phyloP scores from a whole-genome alignment of 2,113 vertebrate species.

The Clarias magur region DNA sequence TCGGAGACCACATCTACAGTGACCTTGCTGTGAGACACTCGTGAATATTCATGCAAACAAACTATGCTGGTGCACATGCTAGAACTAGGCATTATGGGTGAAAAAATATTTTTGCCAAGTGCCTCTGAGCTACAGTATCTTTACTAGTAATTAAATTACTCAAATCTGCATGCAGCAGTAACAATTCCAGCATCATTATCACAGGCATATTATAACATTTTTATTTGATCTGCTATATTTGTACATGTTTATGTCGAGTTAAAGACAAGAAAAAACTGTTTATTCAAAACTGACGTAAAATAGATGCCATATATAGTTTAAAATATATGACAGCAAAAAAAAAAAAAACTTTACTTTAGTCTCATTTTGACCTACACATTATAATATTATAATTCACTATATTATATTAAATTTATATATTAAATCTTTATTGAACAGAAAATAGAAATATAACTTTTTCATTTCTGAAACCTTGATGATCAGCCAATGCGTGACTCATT shows the following conservation, averaged over 20 bases:
- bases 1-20: slow-evolving; percentile 99
- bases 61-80: neutral
- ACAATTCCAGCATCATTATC: neutral
- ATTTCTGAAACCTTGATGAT: neutral
- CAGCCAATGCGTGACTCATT: neutral
- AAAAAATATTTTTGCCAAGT: neutral
- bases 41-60: neutral
- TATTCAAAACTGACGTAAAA: neutral
- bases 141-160: neutral
- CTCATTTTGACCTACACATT: neutral
- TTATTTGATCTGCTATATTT: neutral
- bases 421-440: neutral
- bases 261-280: neutral
- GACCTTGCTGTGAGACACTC: slow-evolving; percentile 89
- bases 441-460: neutral
- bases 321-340: neutral
- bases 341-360: neutral
- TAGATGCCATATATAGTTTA: neutral
- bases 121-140: neutral
- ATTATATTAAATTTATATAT: neutral
- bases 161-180: neutral
- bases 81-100: too few species aligned
- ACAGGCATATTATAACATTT: neutral
- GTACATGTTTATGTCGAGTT: neutral
- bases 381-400: neutral